Conservation (phyloP, 2,888 invertebrate species). For the Cosmia pyralina region DNA sequence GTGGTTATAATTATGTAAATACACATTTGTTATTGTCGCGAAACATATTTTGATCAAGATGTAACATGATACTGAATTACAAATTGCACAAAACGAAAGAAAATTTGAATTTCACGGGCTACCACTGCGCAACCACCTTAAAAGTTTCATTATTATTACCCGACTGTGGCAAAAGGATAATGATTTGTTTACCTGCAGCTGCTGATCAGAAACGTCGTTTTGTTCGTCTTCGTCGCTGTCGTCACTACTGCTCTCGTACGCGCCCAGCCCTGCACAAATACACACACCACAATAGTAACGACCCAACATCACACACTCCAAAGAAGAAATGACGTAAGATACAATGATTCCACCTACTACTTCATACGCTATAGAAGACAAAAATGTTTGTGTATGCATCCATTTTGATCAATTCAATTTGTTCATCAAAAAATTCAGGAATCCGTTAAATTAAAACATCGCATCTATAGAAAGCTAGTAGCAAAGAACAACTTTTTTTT, state of each 20-base stretch:
- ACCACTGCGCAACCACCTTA: no score
- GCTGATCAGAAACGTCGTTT: slow-evolving; percentile 92
- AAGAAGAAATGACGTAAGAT: slow-evolving; percentile 26
- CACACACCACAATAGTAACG: slow-evolving; percentile 55
- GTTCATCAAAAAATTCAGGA: slow-evolving; percentile 16
- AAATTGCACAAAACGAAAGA: no score
- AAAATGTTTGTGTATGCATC: slow-evolving; percentile 34
- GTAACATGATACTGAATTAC: no score
- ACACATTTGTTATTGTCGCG: no score
- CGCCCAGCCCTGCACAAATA: slow-evolving; percentile 94
- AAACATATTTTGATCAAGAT: no score
- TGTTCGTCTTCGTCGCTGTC: slow-evolving; percentile 87
- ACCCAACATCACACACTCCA: slow-evolving; percentile 16
- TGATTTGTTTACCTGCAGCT: slow-evolving; percentile 91
- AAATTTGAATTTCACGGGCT: no score
- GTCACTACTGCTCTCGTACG: slow-evolving; percentile 94
- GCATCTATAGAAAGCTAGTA: slow-evolving; percentile 38
- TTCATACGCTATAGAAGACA: slow-evolving; percentile 24
- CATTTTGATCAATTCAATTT: slow-evolving; percentile 25
- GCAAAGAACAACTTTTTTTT: slow-evolving; percentile 15
- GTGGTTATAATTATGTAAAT: no score
- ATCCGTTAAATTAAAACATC: slow-evolving; percentile 16
- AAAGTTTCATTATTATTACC: no score
- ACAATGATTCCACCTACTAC: slow-evolving; percentile 42
- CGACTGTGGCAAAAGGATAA: no score